Percentiles rank a stretch among this genome's conserved stretches.
Evolutionary conservation across 2,797 vertebrate species (phyloP).

Genomic region (Sternotherus odoratus): DNA sequence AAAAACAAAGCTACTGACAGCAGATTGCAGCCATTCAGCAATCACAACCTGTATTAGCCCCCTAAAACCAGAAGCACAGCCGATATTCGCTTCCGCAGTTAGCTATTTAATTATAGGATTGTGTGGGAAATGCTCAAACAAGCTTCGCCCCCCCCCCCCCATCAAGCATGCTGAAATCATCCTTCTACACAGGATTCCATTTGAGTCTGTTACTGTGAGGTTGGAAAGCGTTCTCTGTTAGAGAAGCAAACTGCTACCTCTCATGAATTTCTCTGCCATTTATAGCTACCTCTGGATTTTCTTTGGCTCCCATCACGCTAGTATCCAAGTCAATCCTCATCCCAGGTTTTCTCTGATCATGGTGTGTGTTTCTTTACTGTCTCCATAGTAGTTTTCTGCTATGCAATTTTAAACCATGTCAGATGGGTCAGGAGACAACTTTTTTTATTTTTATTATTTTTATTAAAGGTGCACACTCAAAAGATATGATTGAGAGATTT

Average conservation of each 20-base stretch:
- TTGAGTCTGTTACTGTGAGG: background rate
- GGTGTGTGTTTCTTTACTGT: background rate
- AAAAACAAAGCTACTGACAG: background rate
- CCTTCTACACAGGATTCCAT: background rate
- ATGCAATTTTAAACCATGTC: background rate
- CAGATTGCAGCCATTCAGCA: background rate
- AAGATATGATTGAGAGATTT: background rate
- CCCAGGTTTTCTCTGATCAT: background rate
- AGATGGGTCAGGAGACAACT: background rate
- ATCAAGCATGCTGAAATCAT: background rate
- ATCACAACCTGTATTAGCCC: background rate
- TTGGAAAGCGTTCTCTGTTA: background rate
- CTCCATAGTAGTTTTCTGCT: background rate
- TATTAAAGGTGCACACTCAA: background rate
- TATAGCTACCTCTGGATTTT: background rate
- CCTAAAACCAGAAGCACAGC: background rate
- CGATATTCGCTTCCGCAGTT: background rate
- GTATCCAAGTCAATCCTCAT: background rate
- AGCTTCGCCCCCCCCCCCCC: background rate
- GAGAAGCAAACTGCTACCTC: background rate
- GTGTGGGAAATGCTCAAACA: background rate
- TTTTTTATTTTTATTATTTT: background rate
- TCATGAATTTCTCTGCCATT: background rate
- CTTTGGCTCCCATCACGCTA: background rate
- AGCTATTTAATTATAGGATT: background rate